Percentiles rank a stretch among this genome's conserved stretches.
phyloP scores from a whole-genome alignment of 2,888 invertebrate species.

The Crossocerus cetratus region DNA sequence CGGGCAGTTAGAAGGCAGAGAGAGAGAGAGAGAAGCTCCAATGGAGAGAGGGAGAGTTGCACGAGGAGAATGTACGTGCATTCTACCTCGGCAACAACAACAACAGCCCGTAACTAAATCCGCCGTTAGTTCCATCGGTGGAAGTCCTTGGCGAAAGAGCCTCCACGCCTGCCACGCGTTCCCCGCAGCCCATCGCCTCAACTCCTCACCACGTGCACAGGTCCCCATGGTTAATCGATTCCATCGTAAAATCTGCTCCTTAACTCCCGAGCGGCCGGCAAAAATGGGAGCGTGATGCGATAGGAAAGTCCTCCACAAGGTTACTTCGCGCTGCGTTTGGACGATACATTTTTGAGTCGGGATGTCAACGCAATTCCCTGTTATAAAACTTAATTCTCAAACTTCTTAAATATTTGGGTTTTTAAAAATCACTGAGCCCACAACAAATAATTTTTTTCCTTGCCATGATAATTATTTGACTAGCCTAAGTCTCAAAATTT shows the following conservation, averaged over 20 bases:
- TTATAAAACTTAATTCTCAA: too few species aligned
- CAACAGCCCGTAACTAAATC: conserved; percentile 57
- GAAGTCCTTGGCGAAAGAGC: conserved; percentile 60
- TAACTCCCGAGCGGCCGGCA: conserved; percentile 44
- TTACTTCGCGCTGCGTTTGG: neutral
- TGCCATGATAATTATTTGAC: too few species aligned
- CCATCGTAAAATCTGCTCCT: conserved; percentile 66
- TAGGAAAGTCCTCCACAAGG: conserved; percentile 14
- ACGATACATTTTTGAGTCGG: too few species aligned
- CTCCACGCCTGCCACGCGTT: conserved; percentile 62
- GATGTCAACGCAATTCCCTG: too few species aligned
- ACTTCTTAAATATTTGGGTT: too few species aligned
- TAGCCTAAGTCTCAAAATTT: too few species aligned
- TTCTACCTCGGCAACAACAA: conserved; percentile 44
- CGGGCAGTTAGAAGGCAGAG: too few species aligned
- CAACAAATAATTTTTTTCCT: too few species aligned
- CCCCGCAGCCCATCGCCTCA: conserved; percentile 36
- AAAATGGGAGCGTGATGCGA: conserved; percentile 22
- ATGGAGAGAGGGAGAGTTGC: conserved; percentile 14
- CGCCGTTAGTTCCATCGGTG: conserved; percentile 57
- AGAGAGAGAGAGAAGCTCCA: conserved; percentile 13
- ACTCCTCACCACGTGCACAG: conserved; percentile 58
- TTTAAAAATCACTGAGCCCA: too few species aligned
- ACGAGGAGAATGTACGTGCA: conserved; percentile 35
- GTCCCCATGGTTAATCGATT: conserved; percentile 69